Base-by-base conservation (phyloP, 2,888 invertebrate genomes). In the Drosophila phalerata region DNA sequence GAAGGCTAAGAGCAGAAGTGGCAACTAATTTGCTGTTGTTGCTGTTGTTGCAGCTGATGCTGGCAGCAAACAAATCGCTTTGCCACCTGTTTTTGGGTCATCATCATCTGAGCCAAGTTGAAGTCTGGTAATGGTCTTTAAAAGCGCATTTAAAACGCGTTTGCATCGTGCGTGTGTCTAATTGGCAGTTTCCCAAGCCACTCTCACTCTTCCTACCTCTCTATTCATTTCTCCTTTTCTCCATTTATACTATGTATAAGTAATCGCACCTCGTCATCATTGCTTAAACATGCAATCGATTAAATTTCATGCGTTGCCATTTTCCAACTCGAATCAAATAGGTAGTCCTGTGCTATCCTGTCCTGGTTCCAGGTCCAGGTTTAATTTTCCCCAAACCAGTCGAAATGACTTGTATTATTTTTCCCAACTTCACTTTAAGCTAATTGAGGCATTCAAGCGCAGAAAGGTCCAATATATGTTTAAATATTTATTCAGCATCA, bases 141-240 rank as follows among this genome's bases (percentile, higher is more conserved):
- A 66, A 77, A 84, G 88, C 72, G 83, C 86, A 85, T 88, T 88
- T 84, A 80, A 83, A 80, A 80, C 76, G 83, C 81, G 83, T 88
- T 81, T 80, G 69, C 68, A 66, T 38, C 34, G 63, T 80, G 74
- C 69, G 68, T 79, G 70, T 75, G 57, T 64, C 51, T 75, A 76
- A 78, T 78, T 81, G 65, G 40, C 22, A 25, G 38, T 66, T 60
- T 32, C 25, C 8, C 60, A 15, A 9, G 6, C 42, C 11, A 13
- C 19, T 9, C 28, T 15, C 25, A 30, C 25, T 11, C 34, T 45
- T 48, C 15, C 19, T 17, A 10, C n/a, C 25, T 11, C 15, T 28
- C 28, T 17, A n/a, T 34, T 8, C 34, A 13, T 48, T 4, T 37
- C 47, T 22, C 6, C 6, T 13, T 72, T 42, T 43, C 45, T 38